These are phyloP conservation scores for Cercopithecus mona DNA, from an alignment of 2,113 vertebrate genomes.

Conservation along the genomic window DNA sequence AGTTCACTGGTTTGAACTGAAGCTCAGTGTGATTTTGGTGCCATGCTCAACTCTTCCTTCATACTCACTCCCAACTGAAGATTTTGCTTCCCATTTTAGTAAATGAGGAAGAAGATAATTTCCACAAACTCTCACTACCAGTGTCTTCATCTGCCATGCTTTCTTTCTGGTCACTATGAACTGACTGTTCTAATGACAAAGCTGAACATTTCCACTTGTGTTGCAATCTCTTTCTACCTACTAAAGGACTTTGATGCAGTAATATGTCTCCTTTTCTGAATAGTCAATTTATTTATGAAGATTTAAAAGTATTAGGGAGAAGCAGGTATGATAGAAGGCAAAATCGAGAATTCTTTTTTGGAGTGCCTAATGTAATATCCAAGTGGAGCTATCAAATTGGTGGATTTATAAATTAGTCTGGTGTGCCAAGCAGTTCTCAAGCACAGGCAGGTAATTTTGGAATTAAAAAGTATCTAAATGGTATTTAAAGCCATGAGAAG, in stretches of 20 bases:
- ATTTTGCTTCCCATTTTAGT: neutral
- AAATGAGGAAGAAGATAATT: neutral
- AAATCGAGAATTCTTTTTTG: constrained; percentile 5
- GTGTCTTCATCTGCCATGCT: neutral
- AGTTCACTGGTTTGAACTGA: neutral
- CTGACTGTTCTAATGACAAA: neutral
- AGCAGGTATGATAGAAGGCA: neutral
- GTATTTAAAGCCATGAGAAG: no score
- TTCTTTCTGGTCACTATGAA: neutral
- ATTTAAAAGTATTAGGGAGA: neutral
- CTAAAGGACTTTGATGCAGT: neutral
- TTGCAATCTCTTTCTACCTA: neutral
- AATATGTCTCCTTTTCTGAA: neutral
- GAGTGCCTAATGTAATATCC: neutral
- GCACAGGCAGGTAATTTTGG: neutral
- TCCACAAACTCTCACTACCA: neutral
- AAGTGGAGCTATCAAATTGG: neutral
- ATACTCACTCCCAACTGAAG: neutral
- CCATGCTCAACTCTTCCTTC: neutral
- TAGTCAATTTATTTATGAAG: neutral
- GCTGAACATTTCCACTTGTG: neutral
- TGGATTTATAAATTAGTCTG: neutral
- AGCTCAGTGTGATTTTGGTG: neutral
- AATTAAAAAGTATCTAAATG: neutral
- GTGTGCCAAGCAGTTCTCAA: neutral